phyloP scores from a whole-genome alignment of 2,797 vertebrate species.

The Xenentodon cancila region DNA sequence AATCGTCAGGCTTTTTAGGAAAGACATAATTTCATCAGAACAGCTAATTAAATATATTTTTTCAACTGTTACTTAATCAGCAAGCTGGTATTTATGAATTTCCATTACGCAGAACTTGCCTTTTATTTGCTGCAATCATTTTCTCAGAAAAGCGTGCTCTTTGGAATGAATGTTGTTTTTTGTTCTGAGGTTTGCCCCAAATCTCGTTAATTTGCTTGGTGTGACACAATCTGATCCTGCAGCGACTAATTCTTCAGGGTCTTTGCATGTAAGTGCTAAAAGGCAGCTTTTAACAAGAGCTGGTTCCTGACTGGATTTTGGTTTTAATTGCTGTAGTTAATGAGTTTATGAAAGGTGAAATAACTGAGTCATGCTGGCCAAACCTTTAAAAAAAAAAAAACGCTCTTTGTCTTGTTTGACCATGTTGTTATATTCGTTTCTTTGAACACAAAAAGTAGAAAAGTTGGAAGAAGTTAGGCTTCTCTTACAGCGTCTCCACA shows the following conservation, averaged over 20 bases:
- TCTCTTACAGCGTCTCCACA: conserved; percentile 26
- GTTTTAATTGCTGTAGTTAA: conserved; percentile 81
- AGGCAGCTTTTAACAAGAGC: conserved; percentile 64
- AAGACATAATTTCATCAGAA: conserved; percentile 5
- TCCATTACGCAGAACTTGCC: conserved; percentile 45
- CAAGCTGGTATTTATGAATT: conserved; percentile 30
- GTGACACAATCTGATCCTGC: conserved; percentile 70
- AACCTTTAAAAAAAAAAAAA: conserved; percentile 56
- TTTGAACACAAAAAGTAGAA: conserved; percentile 15
- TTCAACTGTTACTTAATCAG: background rate
- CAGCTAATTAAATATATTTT: conserved; percentile 16
- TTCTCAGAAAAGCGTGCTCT: conserved; percentile 30
- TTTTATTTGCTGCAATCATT: conserved; percentile 56
- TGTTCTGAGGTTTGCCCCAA: conserved; percentile 72
- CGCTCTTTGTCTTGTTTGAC: conserved; percentile 59
- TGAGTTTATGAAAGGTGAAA: conserved; percentile 81
- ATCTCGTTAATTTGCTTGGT: conserved; percentile 70
- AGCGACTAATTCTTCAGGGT: conserved; percentile 60
- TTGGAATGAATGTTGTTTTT: conserved; percentile 63
- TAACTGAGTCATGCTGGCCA: conserved; percentile 70
- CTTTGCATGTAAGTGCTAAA: conserved; percentile 61
- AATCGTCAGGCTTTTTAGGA: background rate
- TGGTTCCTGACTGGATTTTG: conserved; percentile 76
- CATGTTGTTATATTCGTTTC: conserved; percentile 34
- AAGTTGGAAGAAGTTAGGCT: conserved; percentile 6